These are phyloP conservation scores for Antheraea mylitta DNA, from an alignment of 1,140 invertebrate genomes.

Conservation along the genomic window DNA sequence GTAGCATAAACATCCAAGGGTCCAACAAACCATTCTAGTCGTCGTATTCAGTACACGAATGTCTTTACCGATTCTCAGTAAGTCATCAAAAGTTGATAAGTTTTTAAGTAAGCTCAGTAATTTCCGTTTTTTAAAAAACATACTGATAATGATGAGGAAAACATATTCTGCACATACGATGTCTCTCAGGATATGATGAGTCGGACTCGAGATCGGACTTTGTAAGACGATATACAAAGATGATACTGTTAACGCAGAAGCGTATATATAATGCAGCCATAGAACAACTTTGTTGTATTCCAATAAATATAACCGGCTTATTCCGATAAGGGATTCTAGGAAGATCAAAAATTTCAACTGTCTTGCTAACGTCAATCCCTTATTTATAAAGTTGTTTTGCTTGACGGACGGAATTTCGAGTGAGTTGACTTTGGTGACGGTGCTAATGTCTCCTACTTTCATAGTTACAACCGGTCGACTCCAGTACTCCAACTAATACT, in stretches of 20 bases:
- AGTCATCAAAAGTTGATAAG: constrained; percentile 34
- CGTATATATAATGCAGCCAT: constrained; percentile 13
- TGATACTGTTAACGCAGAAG: neutral
- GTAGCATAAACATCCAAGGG: constrained; percentile 18
- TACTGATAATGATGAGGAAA: constrained; percentile 25
- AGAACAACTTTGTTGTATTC: constrained; percentile 6
- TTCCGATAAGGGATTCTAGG: constrained; percentile 15
- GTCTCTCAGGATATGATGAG: constrained; percentile 10
- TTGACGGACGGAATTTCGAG: neutral
- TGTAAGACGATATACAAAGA: neutral
- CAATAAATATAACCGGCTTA: constrained; percentile 23
- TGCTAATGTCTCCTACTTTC: neutral
- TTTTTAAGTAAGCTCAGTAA: constrained; percentile 32
- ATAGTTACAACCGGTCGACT: neutral
- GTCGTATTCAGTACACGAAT: constrained; percentile 17
- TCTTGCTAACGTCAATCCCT: neutral
- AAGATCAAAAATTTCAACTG: constrained; percentile 24
- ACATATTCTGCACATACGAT: constrained; percentile 30
- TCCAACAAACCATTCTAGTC: constrained; percentile 14
- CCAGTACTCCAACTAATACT: too few relatives aligned
- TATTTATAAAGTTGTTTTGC: neutral
- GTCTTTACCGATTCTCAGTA: constrained; percentile 35
- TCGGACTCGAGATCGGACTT: neutral
- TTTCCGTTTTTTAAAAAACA: constrained; percentile 30
- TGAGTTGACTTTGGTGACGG: neutral